A percentile compares a stretch with the other conserved stretches of the same genome.
phyloP scores from a whole-genome alignment of 2,888 invertebrate genomes.

The Schizaphis graminum region DNA sequence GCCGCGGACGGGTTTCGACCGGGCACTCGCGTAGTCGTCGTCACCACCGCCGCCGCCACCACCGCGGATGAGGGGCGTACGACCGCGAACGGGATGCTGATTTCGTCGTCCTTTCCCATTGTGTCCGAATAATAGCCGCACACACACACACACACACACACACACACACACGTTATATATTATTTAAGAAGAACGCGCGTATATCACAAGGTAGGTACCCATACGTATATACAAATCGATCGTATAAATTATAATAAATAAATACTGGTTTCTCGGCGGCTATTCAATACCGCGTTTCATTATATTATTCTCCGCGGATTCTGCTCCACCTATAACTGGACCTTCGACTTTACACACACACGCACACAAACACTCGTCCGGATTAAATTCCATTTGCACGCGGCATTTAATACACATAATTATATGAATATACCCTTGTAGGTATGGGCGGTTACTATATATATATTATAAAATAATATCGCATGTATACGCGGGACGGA shows the following conservation, averaged over 20 bases:
- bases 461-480: not conserved
- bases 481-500: not conserved
- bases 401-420: not conserved
- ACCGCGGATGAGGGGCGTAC: not conserved
- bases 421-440: not conserved
- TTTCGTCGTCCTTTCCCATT: not conserved
- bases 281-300: constrained; percentile 23
- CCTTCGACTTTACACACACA: not conserved
- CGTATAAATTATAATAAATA: not conserved
- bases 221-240: not conserved
- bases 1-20: constrained; percentile 42
- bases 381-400: constrained; percentile 1
- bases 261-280: constrained; percentile 28
- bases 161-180: not conserved
- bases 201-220: not conserved
- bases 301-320: not conserved
- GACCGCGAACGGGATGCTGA: constrained; percentile 36
- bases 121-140: not conserved
- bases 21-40: not conserved
- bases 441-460: too few species aligned
- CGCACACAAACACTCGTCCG: not conserved
- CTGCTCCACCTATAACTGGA: constrained; percentile 23
- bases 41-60: not conserved
- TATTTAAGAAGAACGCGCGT: not conserved
- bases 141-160: not conserved